Percentiles rank a stretch among this genome's conserved stretches.
Evolutionary conservation across 2,888 invertebrate genomes (phyloP).

Genomic region (Drosophila dives): DNA sequence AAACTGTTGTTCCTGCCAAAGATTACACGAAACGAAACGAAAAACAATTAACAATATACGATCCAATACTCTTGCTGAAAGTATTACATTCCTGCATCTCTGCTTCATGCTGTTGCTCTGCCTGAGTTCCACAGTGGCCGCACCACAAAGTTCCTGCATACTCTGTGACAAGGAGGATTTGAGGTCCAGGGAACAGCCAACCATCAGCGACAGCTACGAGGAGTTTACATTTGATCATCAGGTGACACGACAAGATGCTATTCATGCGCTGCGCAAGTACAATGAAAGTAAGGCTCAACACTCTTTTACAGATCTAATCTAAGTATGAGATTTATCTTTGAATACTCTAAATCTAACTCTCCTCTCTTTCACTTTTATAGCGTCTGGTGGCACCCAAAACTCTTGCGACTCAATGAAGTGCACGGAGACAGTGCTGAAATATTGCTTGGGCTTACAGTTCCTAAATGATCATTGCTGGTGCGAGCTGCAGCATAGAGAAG

Average conservation of each 20-base stretch:
- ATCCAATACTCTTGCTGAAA: conserved; percentile 6
- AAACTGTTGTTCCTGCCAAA: conserved; percentile 39
- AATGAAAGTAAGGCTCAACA: conserved; percentile 78
- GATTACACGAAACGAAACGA: conserved; percentile 9
- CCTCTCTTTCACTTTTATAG: conserved; percentile 53
- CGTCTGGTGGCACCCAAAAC: conserved; percentile 49
- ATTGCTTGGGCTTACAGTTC: conserved; percentile 83
- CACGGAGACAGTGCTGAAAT: conserved; percentile 75
- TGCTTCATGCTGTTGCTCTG: conserved; percentile 34
- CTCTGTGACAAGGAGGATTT: conserved; percentile 80
- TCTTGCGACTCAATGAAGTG: conserved; percentile 80
- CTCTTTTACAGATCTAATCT: not conserved
- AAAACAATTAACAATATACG: not conserved
- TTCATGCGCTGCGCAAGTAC: conserved; percentile 73
- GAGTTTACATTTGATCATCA: conserved; percentile 84
- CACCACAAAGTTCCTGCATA: conserved; percentile 79
- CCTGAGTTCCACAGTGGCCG: conserved; percentile 45
- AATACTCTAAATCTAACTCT: not conserved
- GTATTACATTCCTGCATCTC: conserved; percentile 35
- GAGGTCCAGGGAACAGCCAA: conserved; percentile 53
- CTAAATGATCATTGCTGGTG: conserved; percentile 85
- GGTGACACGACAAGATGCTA: conserved; percentile 82
- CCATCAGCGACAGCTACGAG: conserved; percentile 69
- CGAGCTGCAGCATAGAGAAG: conserved; percentile 83
- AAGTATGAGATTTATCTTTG: not conserved